Conservation (phyloP, 2,888 invertebrate species). For the Drosophila limbata region DNA sequence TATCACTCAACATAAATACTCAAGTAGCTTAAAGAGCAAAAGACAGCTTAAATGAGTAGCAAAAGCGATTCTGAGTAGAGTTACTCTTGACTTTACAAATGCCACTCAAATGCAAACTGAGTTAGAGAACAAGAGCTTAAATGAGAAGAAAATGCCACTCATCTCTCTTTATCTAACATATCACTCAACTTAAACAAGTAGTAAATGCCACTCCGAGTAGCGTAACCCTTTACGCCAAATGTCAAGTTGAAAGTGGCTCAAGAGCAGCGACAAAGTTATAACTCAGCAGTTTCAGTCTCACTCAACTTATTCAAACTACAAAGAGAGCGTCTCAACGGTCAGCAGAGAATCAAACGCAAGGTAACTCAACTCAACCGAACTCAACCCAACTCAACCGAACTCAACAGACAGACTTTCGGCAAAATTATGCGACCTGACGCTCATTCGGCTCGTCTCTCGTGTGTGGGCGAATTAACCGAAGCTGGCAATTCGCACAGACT, state of each 20-base stretch:
- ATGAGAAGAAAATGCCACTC: not conserved
- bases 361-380: constrained; percentile 4
- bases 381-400: constrained; percentile 12
- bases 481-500: constrained; percentile 26
- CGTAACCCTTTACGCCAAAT: not conserved
- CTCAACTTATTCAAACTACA: not conserved
- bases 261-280: not conserved
- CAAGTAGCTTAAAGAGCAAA: constrained; percentile 2
- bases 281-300: not conserved
- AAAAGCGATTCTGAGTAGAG: not conserved
- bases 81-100: not conserved
- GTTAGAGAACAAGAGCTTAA: not conserved
- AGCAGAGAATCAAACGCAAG: not conserved
- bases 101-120: not conserved
- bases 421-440: constrained; percentile 5
- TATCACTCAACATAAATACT: too few relatives aligned
- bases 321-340: constrained; percentile 1
- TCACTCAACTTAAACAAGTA: too few relatives aligned
- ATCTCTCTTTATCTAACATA: not conserved
- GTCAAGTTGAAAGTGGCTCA: not conserved
- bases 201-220: not conserved
- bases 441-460: constrained; percentile 27
- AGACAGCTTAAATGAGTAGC: not conserved
- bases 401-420: constrained; percentile 30
- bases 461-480: constrained; percentile 52